phyloP scores from a whole-genome alignment of 2,888 invertebrate species.

The Megastigmus dorsalis region DNA sequence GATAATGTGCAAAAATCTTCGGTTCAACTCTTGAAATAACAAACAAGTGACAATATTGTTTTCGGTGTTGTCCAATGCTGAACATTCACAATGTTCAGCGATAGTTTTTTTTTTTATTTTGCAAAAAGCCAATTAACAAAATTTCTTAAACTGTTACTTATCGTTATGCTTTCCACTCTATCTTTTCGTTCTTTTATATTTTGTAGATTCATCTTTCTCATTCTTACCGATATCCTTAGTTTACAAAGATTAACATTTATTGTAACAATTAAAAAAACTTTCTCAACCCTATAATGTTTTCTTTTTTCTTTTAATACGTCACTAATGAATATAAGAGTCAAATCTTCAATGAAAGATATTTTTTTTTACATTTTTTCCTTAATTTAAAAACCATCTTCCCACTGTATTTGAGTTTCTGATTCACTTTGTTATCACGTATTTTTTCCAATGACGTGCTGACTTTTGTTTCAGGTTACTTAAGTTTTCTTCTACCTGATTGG shows the following conservation, averaged over 20 bases:
- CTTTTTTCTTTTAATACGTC: background rate
- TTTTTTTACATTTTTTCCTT: constrained; percentile 10
- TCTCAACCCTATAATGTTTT: background rate
- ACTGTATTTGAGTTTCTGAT: background rate
- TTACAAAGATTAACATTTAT: too few relatives aligned
- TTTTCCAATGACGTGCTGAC: background rate
- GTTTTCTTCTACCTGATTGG: background rate
- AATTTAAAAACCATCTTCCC: background rate
- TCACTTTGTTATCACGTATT: constrained; percentile 3
- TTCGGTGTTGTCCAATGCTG: background rate
- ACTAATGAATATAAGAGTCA: background rate
- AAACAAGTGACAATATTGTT: constrained; percentile 23
- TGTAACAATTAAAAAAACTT: too few relatives aligned
- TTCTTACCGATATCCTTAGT: too few relatives aligned
- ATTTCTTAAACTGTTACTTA: too few relatives aligned
- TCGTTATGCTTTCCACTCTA: too few relatives aligned
- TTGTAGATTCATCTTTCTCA: background rate
- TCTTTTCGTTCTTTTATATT: background rate
- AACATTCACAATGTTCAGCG: constrained; percentile 30
- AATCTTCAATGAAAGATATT: background rate
- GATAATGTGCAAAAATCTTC: constrained; percentile 27
- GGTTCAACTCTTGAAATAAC: constrained; percentile 5
- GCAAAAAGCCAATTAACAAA: constrained; percentile 24
- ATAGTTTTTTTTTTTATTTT: background rate
- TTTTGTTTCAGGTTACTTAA: background rate